Evolutionary conservation across 2,113 vertebrate genomes (phyloP), one percentile per base, ranked within the genome.

Genomic region (Ictalurus punctatus): DNA sequence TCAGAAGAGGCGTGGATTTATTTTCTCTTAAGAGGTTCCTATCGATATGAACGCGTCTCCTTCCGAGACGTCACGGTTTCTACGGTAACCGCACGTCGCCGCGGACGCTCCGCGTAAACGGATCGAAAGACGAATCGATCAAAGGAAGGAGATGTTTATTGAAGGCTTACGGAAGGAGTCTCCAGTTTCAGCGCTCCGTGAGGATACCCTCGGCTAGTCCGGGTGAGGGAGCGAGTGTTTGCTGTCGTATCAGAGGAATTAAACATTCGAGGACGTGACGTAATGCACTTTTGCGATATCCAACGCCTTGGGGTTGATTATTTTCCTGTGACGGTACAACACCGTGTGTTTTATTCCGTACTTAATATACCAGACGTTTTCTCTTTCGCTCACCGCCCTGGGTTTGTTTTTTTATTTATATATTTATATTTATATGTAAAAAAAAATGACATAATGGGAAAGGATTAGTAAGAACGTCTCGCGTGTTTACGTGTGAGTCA

Each of bases 401-500:
- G 6, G 16, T 56, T 85, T 81, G 10, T 67, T n/a, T 96, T 96
- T 96, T 2, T 7, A 71, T 48, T 7, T 71, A 19, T 14, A 48
- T 5, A 78, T 71, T 3, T 21, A 52, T 3, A 71, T 69, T 6
- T 48, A 44, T 25, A 78, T 96, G 1, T 34, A 34, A 34, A 34
- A 44, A 98, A 97, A 98, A 97, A 99, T 96, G 96, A 98, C 96
- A 97, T 97, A 97, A 97, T 97, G 96, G 40, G 97, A 95, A 96
- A 96, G 97, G 95, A 96, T 96, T 8, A 7, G 52, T 5, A 56
- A 30, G 23, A 27, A 52, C 0, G 48, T 78, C 74, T 48, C 0
- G 23, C 27, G 0, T 30, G 48, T 59, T 19, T 12, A 34, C 14
- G 16, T 82, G 1, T 84, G 86, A 97, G 94, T 95, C 95, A 96